phyloP scores from a whole-genome alignment of 92 coral and sea anemone species.

The Epizoanthus stellaris region DNA sequence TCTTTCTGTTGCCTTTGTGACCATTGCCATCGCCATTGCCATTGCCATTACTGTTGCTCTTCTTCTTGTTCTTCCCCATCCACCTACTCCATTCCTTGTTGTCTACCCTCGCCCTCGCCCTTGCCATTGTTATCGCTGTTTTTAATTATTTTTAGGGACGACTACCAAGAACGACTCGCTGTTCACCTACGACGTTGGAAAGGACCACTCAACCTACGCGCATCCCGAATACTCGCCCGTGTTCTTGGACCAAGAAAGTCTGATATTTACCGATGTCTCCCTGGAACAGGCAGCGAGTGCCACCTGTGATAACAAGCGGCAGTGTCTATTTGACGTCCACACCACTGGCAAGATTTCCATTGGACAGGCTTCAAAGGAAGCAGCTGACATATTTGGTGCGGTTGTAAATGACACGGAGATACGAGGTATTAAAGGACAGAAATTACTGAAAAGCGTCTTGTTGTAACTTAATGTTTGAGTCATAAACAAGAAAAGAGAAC shows the following conservation, averaged over 20 bases:
- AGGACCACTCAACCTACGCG: conserved; percentile 48
- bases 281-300: conserved; percentile 64
- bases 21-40: no score
- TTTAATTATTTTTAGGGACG: conserved; percentile 54
- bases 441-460: no score
- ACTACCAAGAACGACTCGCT: conserved; percentile 55
- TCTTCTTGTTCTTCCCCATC: background rate
- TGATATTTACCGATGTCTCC: conserved; percentile 45
- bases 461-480: no score
- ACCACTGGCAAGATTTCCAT: conserved; percentile 75
- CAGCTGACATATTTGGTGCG: conserved; percentile 48
- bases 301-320: conserved; percentile 61
- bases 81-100: background rate
- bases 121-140: background rate
- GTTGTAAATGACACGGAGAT: conserved; percentile 66
- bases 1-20: no score
- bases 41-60: no score
- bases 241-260: conserved; percentile 51
- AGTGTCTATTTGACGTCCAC: conserved; percentile 79
- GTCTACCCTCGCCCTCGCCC: background rate
- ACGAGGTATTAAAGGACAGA: conserved; percentile 42
- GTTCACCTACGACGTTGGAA: conserved; percentile 63
- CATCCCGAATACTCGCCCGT: conserved; percentile 69
- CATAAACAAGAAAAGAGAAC: no score
- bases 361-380: conserved; percentile 67